A percentile compares a stretch with the other conserved stretches of the same genome.
Conservation (phyloP, 2,888 invertebrate genomes). For the Onchidella celtica region DNA sequence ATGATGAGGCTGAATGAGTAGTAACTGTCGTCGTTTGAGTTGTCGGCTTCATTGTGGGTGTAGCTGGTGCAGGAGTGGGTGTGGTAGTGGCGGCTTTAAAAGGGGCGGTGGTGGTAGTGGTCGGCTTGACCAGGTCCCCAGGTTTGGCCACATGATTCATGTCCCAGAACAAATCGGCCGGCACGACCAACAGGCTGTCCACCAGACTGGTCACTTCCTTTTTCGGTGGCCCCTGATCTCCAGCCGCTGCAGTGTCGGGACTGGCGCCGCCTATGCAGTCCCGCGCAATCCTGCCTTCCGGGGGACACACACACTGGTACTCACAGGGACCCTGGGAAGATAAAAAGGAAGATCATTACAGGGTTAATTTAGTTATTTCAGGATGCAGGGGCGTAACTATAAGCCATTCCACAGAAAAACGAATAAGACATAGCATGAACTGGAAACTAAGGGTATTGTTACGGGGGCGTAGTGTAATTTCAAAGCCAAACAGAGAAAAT, state of each 20-base stretch:
- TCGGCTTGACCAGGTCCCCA: too few species aligned
- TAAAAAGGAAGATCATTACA: background rate
- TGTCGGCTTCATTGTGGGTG: background rate
- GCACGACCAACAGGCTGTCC: constrained; percentile 33
- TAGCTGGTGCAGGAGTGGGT: background rate
- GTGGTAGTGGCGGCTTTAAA: background rate
- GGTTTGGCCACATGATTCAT: background rate
- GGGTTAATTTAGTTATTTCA: too few species aligned
- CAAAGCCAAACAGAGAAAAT: too few species aligned
- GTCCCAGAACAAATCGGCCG: constrained; percentile 32
- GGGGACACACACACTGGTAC: constrained; percentile 45
- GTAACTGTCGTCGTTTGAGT: background rate
- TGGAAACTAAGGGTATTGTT: too few species aligned
- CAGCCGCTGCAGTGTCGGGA: background rate
- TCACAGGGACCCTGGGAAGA: constrained; percentile 37
- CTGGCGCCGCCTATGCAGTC: constrained; percentile 24
- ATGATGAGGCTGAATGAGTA: too few species aligned
- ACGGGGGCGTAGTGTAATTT: too few species aligned
- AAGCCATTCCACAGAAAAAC: too few species aligned
- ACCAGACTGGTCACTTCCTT: background rate
- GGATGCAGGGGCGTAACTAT: too few species aligned
- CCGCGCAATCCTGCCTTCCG: constrained; percentile 20
- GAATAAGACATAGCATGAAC: too few species aligned
- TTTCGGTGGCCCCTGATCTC: background rate
- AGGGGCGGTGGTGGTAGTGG: background rate